phyloP scores from a whole-genome alignment of 2,113 vertebrate genomes.

The Echinops telfairi region DNA sequence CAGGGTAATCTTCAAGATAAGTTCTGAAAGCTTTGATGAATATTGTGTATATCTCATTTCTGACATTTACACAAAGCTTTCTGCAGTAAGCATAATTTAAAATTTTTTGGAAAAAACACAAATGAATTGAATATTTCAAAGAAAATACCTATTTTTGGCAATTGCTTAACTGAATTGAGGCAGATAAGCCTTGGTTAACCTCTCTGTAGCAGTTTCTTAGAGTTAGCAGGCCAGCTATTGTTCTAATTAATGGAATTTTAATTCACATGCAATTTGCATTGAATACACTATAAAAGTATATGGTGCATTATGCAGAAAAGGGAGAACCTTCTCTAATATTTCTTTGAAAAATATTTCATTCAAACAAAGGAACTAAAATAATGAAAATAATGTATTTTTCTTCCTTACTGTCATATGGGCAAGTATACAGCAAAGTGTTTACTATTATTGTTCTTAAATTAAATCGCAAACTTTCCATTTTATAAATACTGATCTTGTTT shows the following conservation, averaged over 20 bases:
- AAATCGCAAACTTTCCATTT: not conserved
- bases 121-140: not conserved
- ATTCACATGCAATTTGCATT: slow-evolving; percentile 51
- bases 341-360: not conserved
- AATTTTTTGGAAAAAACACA: not conserved
- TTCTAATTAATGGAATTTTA: slow-evolving; percentile 47
- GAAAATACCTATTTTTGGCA: not conserved
- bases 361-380: not conserved
- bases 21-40: not conserved
- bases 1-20: no score
- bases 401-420: not conserved
- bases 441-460: not conserved
- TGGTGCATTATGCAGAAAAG: not conserved
- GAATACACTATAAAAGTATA: not conserved
- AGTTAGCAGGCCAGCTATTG: not conserved
- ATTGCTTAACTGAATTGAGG: not conserved
- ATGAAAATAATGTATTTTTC: not conserved
- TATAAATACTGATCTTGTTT: not conserved
- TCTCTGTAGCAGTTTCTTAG: not conserved
- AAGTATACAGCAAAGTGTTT: not conserved
- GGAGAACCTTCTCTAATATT: not conserved
- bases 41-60: not conserved
- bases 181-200: slow-evolving; percentile 11
- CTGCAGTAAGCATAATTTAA: not conserved
- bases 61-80: not conserved